These are phyloP conservation scores for Melinaea marsaeus DNA, from an alignment of 2,888 invertebrate genomes.

Conservation along the genomic window DNA sequence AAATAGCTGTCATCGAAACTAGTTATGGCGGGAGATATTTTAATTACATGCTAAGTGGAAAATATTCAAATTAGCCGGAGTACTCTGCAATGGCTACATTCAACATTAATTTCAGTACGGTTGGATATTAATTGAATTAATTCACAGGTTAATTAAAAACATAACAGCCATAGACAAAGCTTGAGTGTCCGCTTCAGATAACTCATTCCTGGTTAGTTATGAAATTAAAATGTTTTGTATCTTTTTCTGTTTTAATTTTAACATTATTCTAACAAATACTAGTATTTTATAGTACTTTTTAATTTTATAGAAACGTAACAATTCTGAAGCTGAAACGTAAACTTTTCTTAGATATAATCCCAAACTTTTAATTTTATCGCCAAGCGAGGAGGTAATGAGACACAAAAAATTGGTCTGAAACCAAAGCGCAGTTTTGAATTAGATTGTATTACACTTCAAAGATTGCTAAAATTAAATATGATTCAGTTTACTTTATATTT, in stretches of 20 bases:
- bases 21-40: conserved; percentile 40
- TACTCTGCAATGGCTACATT: conserved; percentile 39
- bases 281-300: neutral
- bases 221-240: conserved; percentile 2
- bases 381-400: conserved; percentile 1
- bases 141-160: conserved; percentile 15
- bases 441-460: too few species aligned
- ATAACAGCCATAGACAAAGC: neutral
- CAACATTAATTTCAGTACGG: conserved; percentile 14
- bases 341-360: neutral
- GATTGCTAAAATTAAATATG: too few species aligned
- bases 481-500: too few species aligned
- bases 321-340: neutral
- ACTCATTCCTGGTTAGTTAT: neutral
- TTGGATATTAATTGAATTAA: conserved; percentile 21
- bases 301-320: neutral
- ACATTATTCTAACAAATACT: neutral
- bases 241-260: neutral
- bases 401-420: neutral
- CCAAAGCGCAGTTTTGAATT: neutral
- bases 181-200: neutral
- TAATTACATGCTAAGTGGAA: conserved; percentile 50
- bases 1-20: conserved; percentile 9
- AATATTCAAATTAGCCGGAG: conserved; percentile 51
- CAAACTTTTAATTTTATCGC: conserved; percentile 5